These are phyloP conservation scores for Samia ricini DNA, from an alignment of 1,140 invertebrate species.

Conservation along the genomic window DNA sequence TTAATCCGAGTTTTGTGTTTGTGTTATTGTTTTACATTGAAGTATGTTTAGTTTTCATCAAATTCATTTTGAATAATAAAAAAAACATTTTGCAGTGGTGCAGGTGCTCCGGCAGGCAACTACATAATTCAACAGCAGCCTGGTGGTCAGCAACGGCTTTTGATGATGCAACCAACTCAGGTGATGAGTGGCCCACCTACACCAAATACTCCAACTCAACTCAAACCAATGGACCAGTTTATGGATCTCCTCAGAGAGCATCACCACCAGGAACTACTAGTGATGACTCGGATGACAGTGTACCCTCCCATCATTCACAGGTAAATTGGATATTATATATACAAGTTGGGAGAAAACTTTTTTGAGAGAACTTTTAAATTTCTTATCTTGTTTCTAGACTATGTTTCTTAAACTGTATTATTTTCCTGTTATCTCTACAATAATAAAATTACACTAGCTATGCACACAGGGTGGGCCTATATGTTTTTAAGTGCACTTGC, in stretches of 20 bases:
- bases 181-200: constrained; percentile 77
- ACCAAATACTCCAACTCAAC: constrained; percentile 74
- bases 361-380: no score
- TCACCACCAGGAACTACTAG: constrained; percentile 84
- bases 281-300: constrained; percentile 93
- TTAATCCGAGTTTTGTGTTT: no score
- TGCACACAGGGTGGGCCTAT: no score
- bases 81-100: constrained; percentile 39
- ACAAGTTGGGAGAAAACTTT: no score
- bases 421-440: no score
- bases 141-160: constrained; percentile 79
- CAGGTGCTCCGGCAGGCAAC: constrained; percentile 68
- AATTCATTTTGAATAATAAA: background rate
- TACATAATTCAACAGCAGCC: constrained; percentile 80
- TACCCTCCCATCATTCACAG: constrained; percentile 80
- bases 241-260: constrained; percentile 77
- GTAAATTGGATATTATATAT: constrained; percentile 27
- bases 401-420: no score
- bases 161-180: constrained; percentile 81
- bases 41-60: background rate
- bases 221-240: constrained; percentile 73
- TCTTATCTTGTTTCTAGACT: no score
- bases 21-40: no score
- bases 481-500: no score
- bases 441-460: no score